Evolutionary conservation across 2,797 vertebrate species (phyloP), one percentile per base, ranked within the genome.

Genomic region (Enteromius paludinosus): DNA sequence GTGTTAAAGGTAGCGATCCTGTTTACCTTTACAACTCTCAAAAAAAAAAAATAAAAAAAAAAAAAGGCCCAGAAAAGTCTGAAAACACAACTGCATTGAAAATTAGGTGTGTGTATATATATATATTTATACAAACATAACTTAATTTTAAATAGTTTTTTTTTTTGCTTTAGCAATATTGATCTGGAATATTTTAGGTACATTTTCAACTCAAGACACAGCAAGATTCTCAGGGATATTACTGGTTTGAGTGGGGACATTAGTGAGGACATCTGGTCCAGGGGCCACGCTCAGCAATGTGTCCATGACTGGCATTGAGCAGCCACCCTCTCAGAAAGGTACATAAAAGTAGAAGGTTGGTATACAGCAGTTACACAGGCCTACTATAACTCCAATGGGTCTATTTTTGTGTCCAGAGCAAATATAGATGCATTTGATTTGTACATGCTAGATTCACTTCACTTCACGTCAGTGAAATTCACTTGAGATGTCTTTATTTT

Each of bases 361-460:
- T 66, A 62, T 83, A 79, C 72, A 85, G 86, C 78, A 83, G 84
- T 78, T 70, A 71, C 59, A 73, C 73, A 33, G 62, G 59, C 41
- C 64, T 61, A 47, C 52, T 87, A 41, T n/a, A 35, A 52, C 17
- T 81, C 54, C 81, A 68, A 52, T 43, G 11, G 76, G 54, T 81
- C 78, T 92, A 91, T 91, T 56, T 81, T 79, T 78, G 88, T 90
- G 89, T 90, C 75, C 93, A 92, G 86, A 91, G 89, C 89, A 90
- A 91, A 93, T 92, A 89, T 56, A 25, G 81, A 91, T 87, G 86
- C 83, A 49, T 89, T 90, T 88, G 86, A 68, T 56, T 61, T 66
- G 91, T 61, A 89, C 68, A 83, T 88, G 84, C 88, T 83, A 87
- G 83, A 68, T 86, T 86, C 80, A 83, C 84, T 86, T 86, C 80